These are phyloP conservation scores for Delia radicum DNA, from an alignment of 1,140 invertebrate genomes.

Conservation along the genomic window DNA sequence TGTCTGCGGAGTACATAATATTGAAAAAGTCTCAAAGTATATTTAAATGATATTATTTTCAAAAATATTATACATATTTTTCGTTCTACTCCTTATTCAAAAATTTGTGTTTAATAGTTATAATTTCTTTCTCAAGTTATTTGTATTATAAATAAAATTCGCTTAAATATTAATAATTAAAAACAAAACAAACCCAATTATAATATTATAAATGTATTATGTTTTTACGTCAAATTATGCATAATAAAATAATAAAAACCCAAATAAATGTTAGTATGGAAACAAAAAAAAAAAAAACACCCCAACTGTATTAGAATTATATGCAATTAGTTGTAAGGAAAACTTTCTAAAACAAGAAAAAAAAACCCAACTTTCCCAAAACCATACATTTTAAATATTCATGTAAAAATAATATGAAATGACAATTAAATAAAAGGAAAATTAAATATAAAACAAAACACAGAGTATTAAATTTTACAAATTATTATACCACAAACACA, in stretches of 20 bases:
- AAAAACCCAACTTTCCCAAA: not conserved
- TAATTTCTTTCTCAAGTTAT: not conserved
- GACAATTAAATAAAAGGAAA: no score
- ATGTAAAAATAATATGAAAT: no score
- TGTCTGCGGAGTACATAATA: no score
- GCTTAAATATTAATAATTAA: not conserved
- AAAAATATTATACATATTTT: no score
- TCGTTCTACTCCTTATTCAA: no score
- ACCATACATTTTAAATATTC: no score
- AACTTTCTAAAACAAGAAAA: not conserved
- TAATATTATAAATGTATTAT: not conserved
- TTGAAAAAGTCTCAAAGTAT: no score
- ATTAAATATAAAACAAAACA: no score
- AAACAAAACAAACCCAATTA: not conserved
- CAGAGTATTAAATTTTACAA: no score
- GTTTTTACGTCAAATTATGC: not conserved
- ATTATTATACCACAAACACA: no score
- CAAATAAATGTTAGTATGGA: not conserved
- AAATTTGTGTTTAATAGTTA: no score
- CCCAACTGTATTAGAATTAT: slow-evolving; percentile 14
- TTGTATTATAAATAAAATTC: not conserved
- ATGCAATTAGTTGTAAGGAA: slow-evolving; percentile 24
- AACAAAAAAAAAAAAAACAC: not conserved
- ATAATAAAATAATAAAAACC: not conserved
- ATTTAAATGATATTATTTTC: no score